Evolutionary conservation across 2,888 invertebrate genomes (phyloP).

Genomic region (Thereva unica): DNA sequence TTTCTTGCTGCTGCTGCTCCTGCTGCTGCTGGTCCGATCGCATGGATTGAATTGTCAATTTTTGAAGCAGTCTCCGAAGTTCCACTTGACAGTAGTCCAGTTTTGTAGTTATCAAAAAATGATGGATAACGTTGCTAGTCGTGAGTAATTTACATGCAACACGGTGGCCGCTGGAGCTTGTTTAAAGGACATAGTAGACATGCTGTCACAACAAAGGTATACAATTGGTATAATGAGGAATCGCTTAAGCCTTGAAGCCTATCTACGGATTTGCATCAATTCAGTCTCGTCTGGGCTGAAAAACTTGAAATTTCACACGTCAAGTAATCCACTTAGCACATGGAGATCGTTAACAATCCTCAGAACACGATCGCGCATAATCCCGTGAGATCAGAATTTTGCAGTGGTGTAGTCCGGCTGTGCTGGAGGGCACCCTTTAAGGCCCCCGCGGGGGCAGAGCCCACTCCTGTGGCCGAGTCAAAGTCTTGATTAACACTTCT

Average conservation of each 20-base stretch:
- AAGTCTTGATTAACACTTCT: constrained; percentile 30
- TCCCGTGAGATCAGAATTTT: constrained; percentile 1
- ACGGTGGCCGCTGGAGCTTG: too few species aligned
- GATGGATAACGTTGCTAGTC: too few species aligned
- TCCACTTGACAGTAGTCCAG: too few species aligned
- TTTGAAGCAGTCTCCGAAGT: too few species aligned
- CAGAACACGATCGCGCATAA: constrained; percentile 20
- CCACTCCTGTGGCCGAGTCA: constrained; percentile 17
- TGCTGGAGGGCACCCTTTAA: constrained; percentile 2
- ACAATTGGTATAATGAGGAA: constrained; percentile 15
- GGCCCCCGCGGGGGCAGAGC: constrained; percentile 13
- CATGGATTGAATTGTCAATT: too few species aligned
- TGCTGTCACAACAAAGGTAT: too few species aligned
- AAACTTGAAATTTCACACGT: constrained; percentile 18
- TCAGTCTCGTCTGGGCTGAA: constrained; percentile 13
- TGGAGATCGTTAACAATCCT: constrained; percentile 13
- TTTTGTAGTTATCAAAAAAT: too few species aligned
- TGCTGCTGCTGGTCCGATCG: constrained; percentile 2
- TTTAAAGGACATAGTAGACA: too few species aligned
- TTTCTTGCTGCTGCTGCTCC: constrained; percentile 24
- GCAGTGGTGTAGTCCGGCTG: background rate
- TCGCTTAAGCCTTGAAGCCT: constrained; percentile 8
- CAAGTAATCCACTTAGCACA: constrained; percentile 25
- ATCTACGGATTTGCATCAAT: constrained; percentile 7
- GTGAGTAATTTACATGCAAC: too few species aligned